Conservation (phyloP, 1,140 invertebrate genomes). For the Philopotamus ludificatus region DNA sequence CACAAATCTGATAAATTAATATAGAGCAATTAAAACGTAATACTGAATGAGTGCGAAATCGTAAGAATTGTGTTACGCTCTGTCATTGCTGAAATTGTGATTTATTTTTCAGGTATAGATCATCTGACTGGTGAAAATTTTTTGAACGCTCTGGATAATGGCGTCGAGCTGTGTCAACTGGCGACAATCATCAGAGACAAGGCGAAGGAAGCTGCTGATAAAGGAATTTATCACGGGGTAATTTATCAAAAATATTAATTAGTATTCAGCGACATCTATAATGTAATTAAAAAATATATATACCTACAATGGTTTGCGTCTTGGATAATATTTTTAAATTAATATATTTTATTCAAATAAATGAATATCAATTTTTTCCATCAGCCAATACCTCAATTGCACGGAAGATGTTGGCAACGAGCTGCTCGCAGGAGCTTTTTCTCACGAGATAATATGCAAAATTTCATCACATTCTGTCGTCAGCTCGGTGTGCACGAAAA, state of each 20-base stretch:
- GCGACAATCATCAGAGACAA: conserved; percentile 73
- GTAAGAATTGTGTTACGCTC: no score
- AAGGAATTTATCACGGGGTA: conserved; percentile 64
- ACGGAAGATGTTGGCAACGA: conserved; percentile 75
- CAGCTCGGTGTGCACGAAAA: conserved; percentile 85
- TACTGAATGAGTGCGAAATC: neutral
- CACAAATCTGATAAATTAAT: neutral
- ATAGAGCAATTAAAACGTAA: neutral
- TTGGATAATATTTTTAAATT: neutral
- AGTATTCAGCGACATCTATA: neutral
- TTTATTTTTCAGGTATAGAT: conserved; percentile 61
- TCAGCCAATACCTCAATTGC: conserved; percentile 65
- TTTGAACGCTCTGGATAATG: conserved; percentile 76
- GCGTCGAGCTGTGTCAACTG: conserved; percentile 74
- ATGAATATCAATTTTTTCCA: neutral
- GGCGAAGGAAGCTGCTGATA: conserved; percentile 63
- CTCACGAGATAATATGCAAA: conserved; percentile 89
- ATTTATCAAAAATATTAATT: conserved; percentile 45
- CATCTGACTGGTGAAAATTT: conserved; percentile 76
- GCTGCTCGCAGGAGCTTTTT: conserved; percentile 82
- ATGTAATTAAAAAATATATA: conserved; percentile 2
- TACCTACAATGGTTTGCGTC: no score
- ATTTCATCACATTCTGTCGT: conserved; percentile 89
- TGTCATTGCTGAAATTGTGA: neutral
- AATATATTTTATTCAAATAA: neutral